Evolutionary conservation across 2,113 vertebrate genomes (phyloP).

Genomic region (Prietella phreatophila): DNA sequence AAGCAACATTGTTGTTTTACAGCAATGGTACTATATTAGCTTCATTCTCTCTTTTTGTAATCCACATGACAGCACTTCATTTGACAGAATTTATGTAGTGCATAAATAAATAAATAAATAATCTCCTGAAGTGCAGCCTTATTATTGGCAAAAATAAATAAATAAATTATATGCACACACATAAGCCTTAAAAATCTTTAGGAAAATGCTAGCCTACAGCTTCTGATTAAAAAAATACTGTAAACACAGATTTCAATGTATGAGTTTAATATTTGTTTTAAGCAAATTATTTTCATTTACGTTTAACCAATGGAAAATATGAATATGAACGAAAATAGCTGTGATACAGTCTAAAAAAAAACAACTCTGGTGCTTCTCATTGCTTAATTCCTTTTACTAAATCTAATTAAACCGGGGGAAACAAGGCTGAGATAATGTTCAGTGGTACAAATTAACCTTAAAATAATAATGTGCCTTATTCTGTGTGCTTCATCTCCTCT

Average conservation of each 20-base stretch:
- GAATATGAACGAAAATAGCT: slow-evolving; percentile 31
- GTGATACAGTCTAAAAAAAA: background rate
- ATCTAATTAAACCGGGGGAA: slow-evolving; percentile 45
- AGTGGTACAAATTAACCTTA: slow-evolving; percentile 44
- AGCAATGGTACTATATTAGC: background rate
- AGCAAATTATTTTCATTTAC: slow-evolving; percentile 44
- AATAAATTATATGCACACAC: background rate
- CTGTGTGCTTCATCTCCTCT: slow-evolving; percentile 31
- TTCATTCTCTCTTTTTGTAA: background rate
- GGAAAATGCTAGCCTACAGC: background rate
- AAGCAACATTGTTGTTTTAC: background rate
- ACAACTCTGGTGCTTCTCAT: slow-evolving; percentile 28
- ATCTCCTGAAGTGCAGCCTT: background rate
- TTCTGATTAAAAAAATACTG: background rate
- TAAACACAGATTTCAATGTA: background rate
- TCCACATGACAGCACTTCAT: background rate
- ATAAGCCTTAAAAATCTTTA: background rate
- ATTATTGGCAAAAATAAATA: background rate
- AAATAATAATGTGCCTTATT: slow-evolving; percentile 35
- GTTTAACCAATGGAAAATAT: slow-evolving; percentile 34
- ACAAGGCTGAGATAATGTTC: slow-evolving; percentile 39
- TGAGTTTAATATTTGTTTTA: slow-evolving; percentile 35
- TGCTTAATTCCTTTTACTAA: slow-evolving; percentile 43
- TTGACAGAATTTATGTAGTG: slow-evolving; percentile 10
- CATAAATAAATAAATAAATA: background rate